A percentile compares a stretch with the other conserved stretches of the same genome.
Evolutionary conservation across 1,140 invertebrate species (phyloP).

Genomic region (Caenorhabditis brenneri): DNA sequence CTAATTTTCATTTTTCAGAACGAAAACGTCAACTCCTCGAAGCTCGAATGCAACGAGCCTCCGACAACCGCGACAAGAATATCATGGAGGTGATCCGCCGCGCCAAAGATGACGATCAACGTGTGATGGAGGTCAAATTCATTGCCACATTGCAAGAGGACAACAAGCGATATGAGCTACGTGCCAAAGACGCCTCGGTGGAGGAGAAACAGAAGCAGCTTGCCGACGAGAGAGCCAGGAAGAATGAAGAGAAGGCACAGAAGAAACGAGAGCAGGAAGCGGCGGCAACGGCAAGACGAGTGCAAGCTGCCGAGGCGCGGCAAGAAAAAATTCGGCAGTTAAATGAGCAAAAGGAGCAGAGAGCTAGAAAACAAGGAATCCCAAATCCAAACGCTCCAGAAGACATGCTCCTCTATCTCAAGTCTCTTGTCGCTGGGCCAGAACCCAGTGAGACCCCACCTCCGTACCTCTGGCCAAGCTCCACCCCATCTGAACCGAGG

Average conservation of each 20-base stretch:
- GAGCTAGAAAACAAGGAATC: neutral
- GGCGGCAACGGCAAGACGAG: neutral
- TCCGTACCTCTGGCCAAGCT: neutral
- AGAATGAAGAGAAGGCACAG: constrained; percentile 55
- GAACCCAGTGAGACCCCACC: neutral
- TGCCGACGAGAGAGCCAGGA: constrained; percentile 54
- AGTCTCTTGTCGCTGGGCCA: neutral
- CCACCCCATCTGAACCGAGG: neutral
- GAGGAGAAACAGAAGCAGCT: constrained; percentile 53
- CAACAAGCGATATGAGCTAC: constrained; percentile 50
- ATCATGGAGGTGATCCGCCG: constrained; percentile 60
- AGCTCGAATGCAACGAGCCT: constrained; percentile 48
- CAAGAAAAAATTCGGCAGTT: neutral
- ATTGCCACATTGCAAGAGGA: constrained; percentile 61
- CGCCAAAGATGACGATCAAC: constrained; percentile 62
- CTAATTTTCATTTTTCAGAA: constrained; percentile 4
- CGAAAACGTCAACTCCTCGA: constrained; percentile 1
- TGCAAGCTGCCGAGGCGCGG: constrained; percentile 57
- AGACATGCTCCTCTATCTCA: neutral
- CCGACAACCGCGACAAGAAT: constrained; percentile 63
- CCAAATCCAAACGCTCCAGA: constrained; percentile 62
- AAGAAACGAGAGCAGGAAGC: constrained; percentile 51
- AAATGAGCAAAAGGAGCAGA: neutral
- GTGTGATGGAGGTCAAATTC: constrained; percentile 59
- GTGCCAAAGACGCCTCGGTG: constrained; percentile 49